These are phyloP conservation scores for Leucoraja ocellata DNA, from an alignment of 2,797 vertebrate genomes.

Conservation along the genomic window DNA sequence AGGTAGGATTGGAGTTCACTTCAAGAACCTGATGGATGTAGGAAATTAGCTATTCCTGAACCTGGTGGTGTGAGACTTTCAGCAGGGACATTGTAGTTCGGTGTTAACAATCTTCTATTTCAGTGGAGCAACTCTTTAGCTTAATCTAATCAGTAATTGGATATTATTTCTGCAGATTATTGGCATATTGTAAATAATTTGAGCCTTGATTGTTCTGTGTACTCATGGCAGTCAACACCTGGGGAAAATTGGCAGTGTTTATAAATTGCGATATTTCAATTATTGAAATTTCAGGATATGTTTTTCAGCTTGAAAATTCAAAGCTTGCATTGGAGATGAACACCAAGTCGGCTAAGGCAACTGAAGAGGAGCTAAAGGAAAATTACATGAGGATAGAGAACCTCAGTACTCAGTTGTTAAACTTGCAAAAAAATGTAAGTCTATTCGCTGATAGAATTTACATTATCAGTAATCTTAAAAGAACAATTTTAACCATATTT, in stretches of 20 bases:
- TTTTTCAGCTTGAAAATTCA: slow-evolving; percentile 73
- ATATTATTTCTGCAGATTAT: background rate
- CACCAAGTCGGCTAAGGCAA: slow-evolving; percentile 59
- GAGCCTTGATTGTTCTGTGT: background rate
- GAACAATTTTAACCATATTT: background rate
- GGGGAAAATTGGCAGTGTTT: background rate
- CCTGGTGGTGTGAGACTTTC: too few species aligned
- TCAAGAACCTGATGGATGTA: too few species aligned
- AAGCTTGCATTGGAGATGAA: slow-evolving; percentile 72
- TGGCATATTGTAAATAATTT: background rate
- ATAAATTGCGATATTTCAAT: background rate
- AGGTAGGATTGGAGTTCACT: too few species aligned
- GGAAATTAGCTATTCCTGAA: too few species aligned
- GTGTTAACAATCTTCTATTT: background rate
- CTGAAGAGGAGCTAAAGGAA: slow-evolving; percentile 78
- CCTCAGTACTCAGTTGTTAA: slow-evolving; percentile 65
- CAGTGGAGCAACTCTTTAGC: background rate
- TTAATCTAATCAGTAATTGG: background rate
- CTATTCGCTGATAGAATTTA: background rate
- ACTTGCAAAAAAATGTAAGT: slow-evolving; percentile 75
- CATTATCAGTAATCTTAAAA: background rate
- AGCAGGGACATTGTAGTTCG: too few species aligned
- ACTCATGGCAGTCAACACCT: background rate
- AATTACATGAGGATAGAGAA: slow-evolving; percentile 67
- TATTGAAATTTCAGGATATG: background rate